Base-by-base conservation (phyloP, 1,140 invertebrate species). In the Eulimnadia texana region DNA sequence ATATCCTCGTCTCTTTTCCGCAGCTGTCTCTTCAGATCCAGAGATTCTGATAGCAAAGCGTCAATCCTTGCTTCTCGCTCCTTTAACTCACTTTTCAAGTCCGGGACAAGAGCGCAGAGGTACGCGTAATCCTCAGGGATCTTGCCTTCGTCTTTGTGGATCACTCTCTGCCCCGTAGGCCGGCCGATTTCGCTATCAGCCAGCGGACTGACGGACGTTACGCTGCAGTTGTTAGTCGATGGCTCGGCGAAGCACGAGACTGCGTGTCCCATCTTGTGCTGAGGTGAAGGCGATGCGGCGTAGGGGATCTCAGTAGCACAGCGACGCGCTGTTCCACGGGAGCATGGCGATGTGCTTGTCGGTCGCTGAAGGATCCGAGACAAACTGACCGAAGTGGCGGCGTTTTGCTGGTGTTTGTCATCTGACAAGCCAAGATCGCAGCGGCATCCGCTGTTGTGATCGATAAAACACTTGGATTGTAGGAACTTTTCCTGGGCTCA, bases 1-100 rank as follows among this genome's bases (percentile, higher is more conserved):
- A 77, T 68, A 63, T 77, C 73, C 53, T 74, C 68, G 47, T 78
- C 76, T 57, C 72, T 72, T 22, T 58, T 65, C 56, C 71, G 69
- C 22, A 77, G 65, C 29, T 73, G 67, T 24, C 70, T 70, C 22
- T 68, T 66, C 13, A 71, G 66, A 50, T 71, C 68, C 3, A 68
- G 60, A 51, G 73, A 61, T 58, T 76, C 72, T 11, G 63, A 57
- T 57, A 64, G 61, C 25, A 66, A 54, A 24, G 61, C 27, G 50
- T 68, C 64, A 51, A 74, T 67, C 19, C 70, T 57, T n/a, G 67
- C 62, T 61, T 74, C 72, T 25, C 72, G 58, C 13, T 74, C 72
- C 16, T 68, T 62, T 10, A 74, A 53, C 49, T 76, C 73, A 22
- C 69, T 67, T 61, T 73, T 71, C 49, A 76, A 66, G 59, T 70